Evolutionary conservation across 2,888 invertebrate genomes (phyloP).

Genomic region (Ganaspis brasiliensis): DNA sequence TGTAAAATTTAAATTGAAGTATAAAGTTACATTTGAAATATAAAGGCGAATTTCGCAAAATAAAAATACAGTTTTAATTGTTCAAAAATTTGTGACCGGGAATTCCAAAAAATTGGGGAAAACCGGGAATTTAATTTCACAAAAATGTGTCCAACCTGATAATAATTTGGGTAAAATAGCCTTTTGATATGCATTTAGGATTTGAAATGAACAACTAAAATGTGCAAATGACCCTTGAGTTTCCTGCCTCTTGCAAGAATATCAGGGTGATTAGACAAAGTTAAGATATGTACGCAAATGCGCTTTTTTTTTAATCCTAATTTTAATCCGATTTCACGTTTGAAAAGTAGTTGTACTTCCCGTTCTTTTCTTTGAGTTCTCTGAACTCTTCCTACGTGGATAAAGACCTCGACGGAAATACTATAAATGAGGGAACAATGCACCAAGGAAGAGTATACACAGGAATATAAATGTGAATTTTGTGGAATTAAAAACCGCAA

Average conservation of each 20-base stretch:
- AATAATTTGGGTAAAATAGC: too few species aligned
- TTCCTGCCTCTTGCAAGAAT: slow-evolving; percentile 51
- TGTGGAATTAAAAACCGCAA: not conserved
- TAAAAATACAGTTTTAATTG: too few species aligned
- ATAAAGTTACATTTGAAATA: too few species aligned
- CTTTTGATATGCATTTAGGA: not conserved
- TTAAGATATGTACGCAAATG: slow-evolving; percentile 61
- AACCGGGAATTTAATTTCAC: too few species aligned
- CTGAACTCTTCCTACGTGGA: slow-evolving; percentile 29
- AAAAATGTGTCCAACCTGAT: too few species aligned
- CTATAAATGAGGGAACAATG: slow-evolving; percentile 4
- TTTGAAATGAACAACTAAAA: not conserved
- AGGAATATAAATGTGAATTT: slow-evolving; percentile 6
- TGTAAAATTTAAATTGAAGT: too few species aligned
- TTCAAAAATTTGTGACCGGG: too few species aligned
- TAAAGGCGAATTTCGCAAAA: too few species aligned
- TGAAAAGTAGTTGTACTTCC: not conserved
- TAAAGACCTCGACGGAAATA: slow-evolving; percentile 12
- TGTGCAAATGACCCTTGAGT: slow-evolving; percentile 49
- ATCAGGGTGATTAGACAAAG: slow-evolving; percentile 66
- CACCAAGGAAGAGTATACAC: not conserved
- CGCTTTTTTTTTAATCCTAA: not conserved
- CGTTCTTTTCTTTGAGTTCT: slow-evolving; percentile 8
- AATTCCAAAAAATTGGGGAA: too few species aligned
- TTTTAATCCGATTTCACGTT: slow-evolving; percentile 14